These are phyloP conservation scores for Caracal caracal DNA, from an alignment of 2,113 vertebrate species.

Conservation along the genomic window DNA sequence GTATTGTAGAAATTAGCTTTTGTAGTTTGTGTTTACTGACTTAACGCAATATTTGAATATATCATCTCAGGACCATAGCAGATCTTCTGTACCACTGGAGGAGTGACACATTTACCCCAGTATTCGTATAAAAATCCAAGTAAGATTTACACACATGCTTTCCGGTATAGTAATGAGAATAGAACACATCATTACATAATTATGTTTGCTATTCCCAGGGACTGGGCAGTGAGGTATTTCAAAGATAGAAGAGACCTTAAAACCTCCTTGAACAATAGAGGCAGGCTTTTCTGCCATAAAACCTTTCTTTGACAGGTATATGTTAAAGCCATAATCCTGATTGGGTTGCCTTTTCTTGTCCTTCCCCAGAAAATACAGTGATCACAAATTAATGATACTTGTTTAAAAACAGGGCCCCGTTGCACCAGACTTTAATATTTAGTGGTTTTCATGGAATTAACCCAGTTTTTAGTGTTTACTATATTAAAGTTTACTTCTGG, in stretches of 20 bases:
- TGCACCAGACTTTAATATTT: not conserved
- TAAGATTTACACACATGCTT: not conserved
- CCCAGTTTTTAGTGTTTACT: not conserved
- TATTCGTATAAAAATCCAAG: not conserved
- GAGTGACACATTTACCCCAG: not conserved
- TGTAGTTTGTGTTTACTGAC: conserved; percentile 15
- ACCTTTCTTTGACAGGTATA: not conserved
- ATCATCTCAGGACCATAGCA: not conserved
- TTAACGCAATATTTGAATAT: not conserved
- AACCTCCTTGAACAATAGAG: not conserved
- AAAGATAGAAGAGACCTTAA: not conserved
- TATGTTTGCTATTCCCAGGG: not conserved
- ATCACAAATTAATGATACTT: not conserved
- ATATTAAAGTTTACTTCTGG: conserved; percentile 34
- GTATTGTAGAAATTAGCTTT: not conserved
- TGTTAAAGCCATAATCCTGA: not conserved
- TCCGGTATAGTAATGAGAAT: not conserved
- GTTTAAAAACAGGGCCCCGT: not conserved
- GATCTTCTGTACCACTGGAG: not conserved
- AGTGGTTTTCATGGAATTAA: not conserved
- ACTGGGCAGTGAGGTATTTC: not conserved
- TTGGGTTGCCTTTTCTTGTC: not conserved
- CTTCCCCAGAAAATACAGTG: not conserved
- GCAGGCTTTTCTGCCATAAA: not conserved
- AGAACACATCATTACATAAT: not conserved